These are phyloP conservation scores for Prenolepis imparis DNA, from an alignment of 2,888 invertebrate genomes.

Conservation along the genomic window DNA sequence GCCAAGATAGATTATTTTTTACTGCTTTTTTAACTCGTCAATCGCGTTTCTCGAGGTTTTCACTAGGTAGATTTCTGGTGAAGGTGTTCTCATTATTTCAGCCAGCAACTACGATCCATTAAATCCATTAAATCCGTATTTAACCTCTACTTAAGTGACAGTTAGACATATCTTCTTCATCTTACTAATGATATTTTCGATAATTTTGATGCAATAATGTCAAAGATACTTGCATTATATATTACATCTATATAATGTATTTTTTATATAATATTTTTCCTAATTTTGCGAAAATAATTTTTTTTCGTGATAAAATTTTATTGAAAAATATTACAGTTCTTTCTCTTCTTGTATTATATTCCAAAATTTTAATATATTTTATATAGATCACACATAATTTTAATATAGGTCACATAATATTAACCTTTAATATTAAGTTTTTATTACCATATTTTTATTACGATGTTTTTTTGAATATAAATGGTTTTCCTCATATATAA, in stretches of 20 bases:
- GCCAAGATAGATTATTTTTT: not conserved
- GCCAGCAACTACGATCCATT: not conserved
- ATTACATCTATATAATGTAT: not conserved
- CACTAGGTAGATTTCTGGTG: constrained; percentile 66
- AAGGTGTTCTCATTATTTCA: constrained; percentile 70
- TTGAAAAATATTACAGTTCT: not conserved
- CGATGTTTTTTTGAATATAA: not conserved
- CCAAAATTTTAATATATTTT: not conserved
- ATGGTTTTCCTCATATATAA: not conserved
- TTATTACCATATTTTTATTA: no score
- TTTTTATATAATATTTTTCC: not conserved
- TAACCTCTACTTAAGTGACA: not conserved
- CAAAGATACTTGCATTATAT: not conserved
- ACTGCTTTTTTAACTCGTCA: constrained; percentile 40
- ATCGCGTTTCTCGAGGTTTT: constrained; percentile 54
- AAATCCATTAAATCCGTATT: constrained; percentile 16
- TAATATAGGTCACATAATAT: not conserved
- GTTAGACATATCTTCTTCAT: not conserved
- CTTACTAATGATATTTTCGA: not conserved
- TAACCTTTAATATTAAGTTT: not conserved
- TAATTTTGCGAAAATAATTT: not conserved
- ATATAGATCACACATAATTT: not conserved
- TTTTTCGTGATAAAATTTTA: not conserved
- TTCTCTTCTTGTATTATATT: not conserved
- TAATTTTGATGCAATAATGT: not conserved